These are phyloP conservation scores for Nemotelus pantherinus DNA, from an alignment of 2,888 invertebrate species.

Conservation along the genomic window DNA sequence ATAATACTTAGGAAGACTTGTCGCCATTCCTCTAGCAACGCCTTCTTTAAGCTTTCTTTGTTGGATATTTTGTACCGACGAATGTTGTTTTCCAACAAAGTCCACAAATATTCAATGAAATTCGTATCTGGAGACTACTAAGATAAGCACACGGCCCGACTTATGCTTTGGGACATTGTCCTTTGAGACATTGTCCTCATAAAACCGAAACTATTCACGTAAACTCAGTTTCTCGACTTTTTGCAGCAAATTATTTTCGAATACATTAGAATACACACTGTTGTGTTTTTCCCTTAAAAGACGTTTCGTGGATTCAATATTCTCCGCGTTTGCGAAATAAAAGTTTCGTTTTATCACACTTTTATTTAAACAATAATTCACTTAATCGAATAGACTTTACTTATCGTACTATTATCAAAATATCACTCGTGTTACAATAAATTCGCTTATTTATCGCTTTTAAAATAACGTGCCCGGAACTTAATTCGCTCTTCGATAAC, in stretches of 20 bases:
- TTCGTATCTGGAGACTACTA: not conserved
- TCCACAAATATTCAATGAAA: not conserved
- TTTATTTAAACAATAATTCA: too few species aligned
- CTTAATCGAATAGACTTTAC: too few species aligned
- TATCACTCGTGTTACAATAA: too few species aligned
- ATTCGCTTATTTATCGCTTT: too few species aligned
- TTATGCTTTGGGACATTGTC: not conserved
- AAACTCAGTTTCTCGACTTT: not conserved
- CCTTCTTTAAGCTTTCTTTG: conserved; percentile 1
- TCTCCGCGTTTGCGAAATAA: too few species aligned
- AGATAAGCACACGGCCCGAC: not conserved
- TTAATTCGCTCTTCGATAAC: too few species aligned
- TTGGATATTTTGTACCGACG: conserved; percentile 4
- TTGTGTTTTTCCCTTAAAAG: too few species aligned
- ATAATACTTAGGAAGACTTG: not conserved
- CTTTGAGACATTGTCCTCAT: not conserved
- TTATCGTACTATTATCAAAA: too few species aligned
- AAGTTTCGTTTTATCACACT: not conserved
- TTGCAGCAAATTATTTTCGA: not conserved
- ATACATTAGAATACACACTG: too few species aligned
- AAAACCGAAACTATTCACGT: too few species aligned
- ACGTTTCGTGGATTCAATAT: too few species aligned
- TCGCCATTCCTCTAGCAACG: not conserved
- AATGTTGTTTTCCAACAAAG: conserved; percentile 11
- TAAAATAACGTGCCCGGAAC: too few species aligned